phyloP scores from a whole-genome alignment of 2,797 vertebrate genomes.

The Hafferia zeledoni region DNA sequence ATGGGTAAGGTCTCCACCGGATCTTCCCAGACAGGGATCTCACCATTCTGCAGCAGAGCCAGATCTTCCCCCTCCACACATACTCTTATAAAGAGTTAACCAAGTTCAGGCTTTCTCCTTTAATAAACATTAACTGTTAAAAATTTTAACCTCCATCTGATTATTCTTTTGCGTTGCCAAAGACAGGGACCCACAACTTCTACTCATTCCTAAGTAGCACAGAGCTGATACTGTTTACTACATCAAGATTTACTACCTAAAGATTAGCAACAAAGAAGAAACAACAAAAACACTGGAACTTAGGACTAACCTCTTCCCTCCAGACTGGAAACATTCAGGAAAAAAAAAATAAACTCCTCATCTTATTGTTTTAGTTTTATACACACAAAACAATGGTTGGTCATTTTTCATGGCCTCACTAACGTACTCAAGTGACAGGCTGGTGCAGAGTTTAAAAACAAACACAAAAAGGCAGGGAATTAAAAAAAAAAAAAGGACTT shows the following conservation, averaged over 20 bases:
- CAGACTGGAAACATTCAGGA: conserved; percentile 33
- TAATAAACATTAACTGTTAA: background rate
- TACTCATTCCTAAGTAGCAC: background rate
- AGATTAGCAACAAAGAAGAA: conserved; percentile 16
- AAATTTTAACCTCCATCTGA: background rate
- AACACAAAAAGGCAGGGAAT: background rate
- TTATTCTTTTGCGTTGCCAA: background rate
- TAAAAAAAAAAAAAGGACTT: background rate
- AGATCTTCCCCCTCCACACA: fast-evolving
- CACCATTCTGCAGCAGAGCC: background rate
- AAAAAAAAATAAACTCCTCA: conserved; percentile 17
- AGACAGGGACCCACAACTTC: background rate
- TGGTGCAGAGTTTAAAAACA: background rate
- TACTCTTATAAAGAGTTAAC: background rate
- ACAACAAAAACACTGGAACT: background rate
- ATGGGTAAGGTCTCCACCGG: background rate
- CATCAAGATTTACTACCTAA: background rate
- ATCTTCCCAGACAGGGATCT: background rate
- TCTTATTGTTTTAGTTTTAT: conserved; percentile 18
- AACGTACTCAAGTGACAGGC: background rate
- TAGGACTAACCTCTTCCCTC: background rate
- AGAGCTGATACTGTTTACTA: background rate
- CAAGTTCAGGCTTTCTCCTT: background rate
- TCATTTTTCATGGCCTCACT: conserved; percentile 16
- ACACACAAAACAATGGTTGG: background rate